Evolutionary conservation across 2,797 vertebrate genomes (phyloP).

Genomic region (Sebastes paucispinis): DNA sequence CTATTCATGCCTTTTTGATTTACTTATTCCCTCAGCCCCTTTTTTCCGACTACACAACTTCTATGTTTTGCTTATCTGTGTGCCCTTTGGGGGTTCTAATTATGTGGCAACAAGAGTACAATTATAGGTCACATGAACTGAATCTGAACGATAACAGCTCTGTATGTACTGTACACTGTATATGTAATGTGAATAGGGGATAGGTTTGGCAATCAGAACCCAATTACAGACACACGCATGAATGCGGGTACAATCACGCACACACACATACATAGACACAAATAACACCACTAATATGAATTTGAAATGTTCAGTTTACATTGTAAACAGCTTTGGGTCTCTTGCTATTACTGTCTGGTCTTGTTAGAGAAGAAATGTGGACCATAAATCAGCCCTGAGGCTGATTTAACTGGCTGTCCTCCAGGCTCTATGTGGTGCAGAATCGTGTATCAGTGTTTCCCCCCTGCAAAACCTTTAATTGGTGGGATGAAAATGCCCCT

Average conservation of each 20-base stretch:
- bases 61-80: background rate
- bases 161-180: background rate
- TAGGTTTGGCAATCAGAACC: conserved; percentile 14
- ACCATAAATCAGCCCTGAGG: conserved; percentile 51
- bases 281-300: conserved; percentile 11
- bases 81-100: background rate
- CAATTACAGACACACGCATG: background rate
- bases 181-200: background rate
- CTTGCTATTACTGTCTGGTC: conserved; percentile 28
- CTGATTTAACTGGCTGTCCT: conserved; percentile 42
- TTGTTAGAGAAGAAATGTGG: conserved; percentile 52
- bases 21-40: background rate
- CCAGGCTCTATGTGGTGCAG: conserved; percentile 36
- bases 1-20: background rate
- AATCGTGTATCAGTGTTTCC: conserved; percentile 29
- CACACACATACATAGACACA: background rate
- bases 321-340: conserved; percentile 37
- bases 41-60: background rate
- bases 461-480: conserved; percentile 30
- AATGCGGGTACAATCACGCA: background rate
- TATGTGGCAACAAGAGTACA: conserved; percentile 3
- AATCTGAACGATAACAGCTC: background rate
- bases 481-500: conserved; percentile 25
- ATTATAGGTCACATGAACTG: background rate
- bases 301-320: conserved; percentile 13